phyloP scores from a whole-genome alignment of 2,797 vertebrate genomes.

The Poecilia gillii region DNA sequence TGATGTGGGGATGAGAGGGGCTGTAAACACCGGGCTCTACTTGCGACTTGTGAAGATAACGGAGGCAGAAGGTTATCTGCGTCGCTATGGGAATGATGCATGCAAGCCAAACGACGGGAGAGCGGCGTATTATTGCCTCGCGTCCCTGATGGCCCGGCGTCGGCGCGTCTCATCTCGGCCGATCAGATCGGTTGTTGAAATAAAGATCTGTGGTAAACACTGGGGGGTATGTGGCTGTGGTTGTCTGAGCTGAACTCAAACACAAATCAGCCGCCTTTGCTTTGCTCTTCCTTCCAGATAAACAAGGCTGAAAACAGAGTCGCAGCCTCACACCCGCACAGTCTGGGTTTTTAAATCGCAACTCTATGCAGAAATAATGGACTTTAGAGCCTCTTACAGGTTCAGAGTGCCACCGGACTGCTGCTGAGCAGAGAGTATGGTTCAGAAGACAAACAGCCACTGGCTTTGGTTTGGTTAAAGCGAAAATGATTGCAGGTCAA shows the following conservation, averaged over 20 bases:
- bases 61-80: conserved; percentile 65
- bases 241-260: conserved; percentile 26
- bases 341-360: not conserved
- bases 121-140: conserved; percentile 7
- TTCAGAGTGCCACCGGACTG: not conserved
- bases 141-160: conserved; percentile 24
- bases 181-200: conserved; percentile 53
- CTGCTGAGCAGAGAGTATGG: not conserved
- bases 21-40: conserved; percentile 60
- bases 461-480: not conserved
- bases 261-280: conserved; percentile 4
- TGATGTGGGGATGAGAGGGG: conserved; percentile 59
- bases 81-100: conserved; percentile 53
- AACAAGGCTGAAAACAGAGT: conserved; percentile 14
- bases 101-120: conserved; percentile 41
- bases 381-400: not conserved
- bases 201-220: conserved; percentile 51
- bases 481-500: not conserved
- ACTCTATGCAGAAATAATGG: not conserved
- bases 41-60: conserved; percentile 50
- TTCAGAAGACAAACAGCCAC: not conserved
- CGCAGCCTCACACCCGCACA: conserved; percentile 14
- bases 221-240: conserved; percentile 8
- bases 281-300: not conserved
- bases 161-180: conserved; percentile 26